phyloP scores from a whole-genome alignment of 1,140 invertebrate genomes.

The Meloidogyne floridensis region DNA sequence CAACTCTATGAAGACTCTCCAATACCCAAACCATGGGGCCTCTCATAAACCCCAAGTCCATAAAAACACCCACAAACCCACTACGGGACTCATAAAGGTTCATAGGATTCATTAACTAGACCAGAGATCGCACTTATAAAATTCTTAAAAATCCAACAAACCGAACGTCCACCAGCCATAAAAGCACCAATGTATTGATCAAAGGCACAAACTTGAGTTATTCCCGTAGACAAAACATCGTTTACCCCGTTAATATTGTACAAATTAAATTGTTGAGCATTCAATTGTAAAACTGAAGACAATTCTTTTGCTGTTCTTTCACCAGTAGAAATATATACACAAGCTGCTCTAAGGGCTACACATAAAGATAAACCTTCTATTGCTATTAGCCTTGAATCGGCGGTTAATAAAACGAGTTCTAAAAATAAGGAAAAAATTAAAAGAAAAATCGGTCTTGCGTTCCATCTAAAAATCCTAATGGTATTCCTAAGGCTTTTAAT shows the following conservation, averaged over 20 bases:
- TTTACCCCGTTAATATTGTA: conserved; percentile 22
- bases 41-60: too few relatives aligned
- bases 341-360: conserved; percentile 26
- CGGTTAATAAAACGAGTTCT: conserved; percentile 35
- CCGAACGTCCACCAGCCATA: conserved; percentile 10
- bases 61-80: too few relatives aligned
- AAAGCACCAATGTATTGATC: conserved; percentile 44
- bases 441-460: too few relatives aligned
- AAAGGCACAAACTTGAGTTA: conserved; percentile 26
- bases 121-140: neutral
- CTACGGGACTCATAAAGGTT: too few relatives aligned
- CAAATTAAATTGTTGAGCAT: conserved; percentile 37
- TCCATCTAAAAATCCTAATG: too few relatives aligned
- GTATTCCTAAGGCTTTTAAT: too few relatives aligned
- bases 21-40: too few relatives aligned
- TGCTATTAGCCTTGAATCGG: conserved; percentile 31
- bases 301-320: conserved; percentile 42
- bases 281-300: conserved; percentile 33
- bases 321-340: conserved; percentile 33
- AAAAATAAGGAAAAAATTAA: neutral
- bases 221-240: conserved; percentile 30
- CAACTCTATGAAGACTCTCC: too few relatives aligned
- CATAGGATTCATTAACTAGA: neutral
- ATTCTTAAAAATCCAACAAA: neutral
- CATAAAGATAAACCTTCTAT: conserved; percentile 43